phyloP scores from a whole-genome alignment of 1,140 invertebrate species.

The Phenacoccus solenopsis region DNA sequence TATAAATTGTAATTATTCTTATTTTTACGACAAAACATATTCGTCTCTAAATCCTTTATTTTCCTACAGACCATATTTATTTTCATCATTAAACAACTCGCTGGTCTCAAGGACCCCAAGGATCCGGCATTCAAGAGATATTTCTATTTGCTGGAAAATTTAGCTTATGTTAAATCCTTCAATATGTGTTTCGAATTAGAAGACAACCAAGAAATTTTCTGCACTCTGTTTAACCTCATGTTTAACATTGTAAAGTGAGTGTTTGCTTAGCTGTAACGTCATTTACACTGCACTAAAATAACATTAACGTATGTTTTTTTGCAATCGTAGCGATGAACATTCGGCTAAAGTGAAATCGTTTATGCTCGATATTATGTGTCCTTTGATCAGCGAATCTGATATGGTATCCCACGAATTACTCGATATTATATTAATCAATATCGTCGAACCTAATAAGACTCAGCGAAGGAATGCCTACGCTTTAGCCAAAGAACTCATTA shows the following conservation, averaged over 20 bases:
- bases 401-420: slow-evolving; percentile 85
- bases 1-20: slow-evolving; percentile 26
- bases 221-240: slow-evolving; percentile 85
- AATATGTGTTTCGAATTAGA: slow-evolving; percentile 98
- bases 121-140: slow-evolving; percentile 96
- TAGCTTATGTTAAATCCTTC: slow-evolving; percentile 96
- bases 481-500: slow-evolving; percentile 80
- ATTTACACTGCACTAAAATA: neutral
- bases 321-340: slow-evolving; percentile 72
- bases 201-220: slow-evolving; percentile 94
- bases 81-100: slow-evolving; percentile 89
- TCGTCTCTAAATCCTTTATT: neutral
- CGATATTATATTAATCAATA: slow-evolving; percentile 86
- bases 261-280: slow-evolving; percentile 6
- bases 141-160: slow-evolving; percentile 89
- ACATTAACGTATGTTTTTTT: neutral
- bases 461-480: slow-evolving; percentile 80
- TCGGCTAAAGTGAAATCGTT: slow-evolving; percentile 91
- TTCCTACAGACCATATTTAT: slow-evolving; percentile 75
- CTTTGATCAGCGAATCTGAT: slow-evolving; percentile 89
- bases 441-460: slow-evolving; percentile 90
- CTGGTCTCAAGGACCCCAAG: slow-evolving; percentile 88
- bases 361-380: slow-evolving; percentile 88
- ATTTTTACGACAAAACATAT: neutral
- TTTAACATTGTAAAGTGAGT: slow-evolving; percentile 91